A percentile compares a stretch with the other conserved stretches of the same genome.
Conservation (phyloP, 2,113 vertebrate genomes). For the Gavia stellata region DNA sequence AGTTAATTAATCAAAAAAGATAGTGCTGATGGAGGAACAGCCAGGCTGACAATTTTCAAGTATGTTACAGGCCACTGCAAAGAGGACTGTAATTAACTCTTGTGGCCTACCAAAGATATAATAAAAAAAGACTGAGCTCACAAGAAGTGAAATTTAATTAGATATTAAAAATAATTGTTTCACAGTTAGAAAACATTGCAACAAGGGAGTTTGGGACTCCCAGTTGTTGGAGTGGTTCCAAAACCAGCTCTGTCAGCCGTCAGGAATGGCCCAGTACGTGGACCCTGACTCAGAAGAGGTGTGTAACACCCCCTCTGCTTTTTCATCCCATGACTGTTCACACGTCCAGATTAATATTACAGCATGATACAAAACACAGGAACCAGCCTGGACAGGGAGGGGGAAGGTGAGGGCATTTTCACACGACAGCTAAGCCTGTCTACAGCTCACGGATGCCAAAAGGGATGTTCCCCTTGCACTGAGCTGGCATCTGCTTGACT, state of each 20-base stretch:
- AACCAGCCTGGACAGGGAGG: neutral
- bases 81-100: slow-evolving; percentile 58
- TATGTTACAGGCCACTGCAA: slow-evolving; percentile 33
- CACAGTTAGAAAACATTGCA: slow-evolving; percentile 33
- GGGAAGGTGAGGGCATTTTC: neutral
- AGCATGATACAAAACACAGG: neutral
- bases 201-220: neutral
- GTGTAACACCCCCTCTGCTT: neutral
- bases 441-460: neutral
- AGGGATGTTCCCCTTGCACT: neutral
- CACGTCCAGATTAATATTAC: neutral
- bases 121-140: slow-evolving; percentile 4
- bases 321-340: neutral
- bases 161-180: slow-evolving; percentile 56
- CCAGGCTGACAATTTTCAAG: slow-evolving; percentile 18
- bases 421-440: neutral
- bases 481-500: neutral
- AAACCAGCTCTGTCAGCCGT: neutral
- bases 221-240: neutral
- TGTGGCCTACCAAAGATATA: slow-evolving; percentile 40
- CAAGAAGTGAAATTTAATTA: slow-evolving; percentile 57
- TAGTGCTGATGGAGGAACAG: slow-evolving; percentile 5
- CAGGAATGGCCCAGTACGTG: neutral
- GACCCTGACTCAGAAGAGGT: neutral
- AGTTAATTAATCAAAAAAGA: slow-evolving; percentile 41